A percentile compares a stretch with the other conserved stretches of the same genome.
Conservation (phyloP, 2,797 vertebrate species). For the Chromobotia macracanthus region DNA sequence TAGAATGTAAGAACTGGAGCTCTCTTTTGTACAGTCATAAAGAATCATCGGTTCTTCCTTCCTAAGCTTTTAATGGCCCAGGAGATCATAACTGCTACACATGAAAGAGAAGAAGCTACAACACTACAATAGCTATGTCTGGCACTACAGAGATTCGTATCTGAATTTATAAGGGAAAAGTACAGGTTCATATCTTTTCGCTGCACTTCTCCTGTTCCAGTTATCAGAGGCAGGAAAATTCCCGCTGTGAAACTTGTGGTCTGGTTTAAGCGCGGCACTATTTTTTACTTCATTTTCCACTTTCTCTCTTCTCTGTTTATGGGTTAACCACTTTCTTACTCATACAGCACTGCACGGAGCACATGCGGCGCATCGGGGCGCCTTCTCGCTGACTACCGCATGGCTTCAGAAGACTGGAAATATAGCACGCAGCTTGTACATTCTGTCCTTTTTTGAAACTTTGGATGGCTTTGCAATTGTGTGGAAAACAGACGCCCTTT, state of each 20-base stretch:
- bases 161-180: background rate
- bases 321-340: conserved; percentile 51
- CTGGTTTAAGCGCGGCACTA: conserved; percentile 26
- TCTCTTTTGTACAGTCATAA: background rate
- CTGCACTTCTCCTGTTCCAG: conserved; percentile 25
- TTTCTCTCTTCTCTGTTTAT: conserved; percentile 48
- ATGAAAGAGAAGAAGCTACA: conserved; percentile 12
- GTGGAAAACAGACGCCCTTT: too few relatives aligned
- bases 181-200: conserved; percentile 19
- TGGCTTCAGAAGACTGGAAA: background rate
- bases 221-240: conserved; percentile 50
- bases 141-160: background rate
- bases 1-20: background rate
- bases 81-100: background rate
- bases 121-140: background rate
- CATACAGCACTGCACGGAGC: conserved; percentile 31
- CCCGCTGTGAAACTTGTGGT: conserved; percentile 52
- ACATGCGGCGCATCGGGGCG: background rate
- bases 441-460: background rate
- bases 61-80: background rate
- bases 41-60: background rate
- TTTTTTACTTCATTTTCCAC: conserved; percentile 52
- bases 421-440: too few relatives aligned
- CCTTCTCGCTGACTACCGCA: background rate
- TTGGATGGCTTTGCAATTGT: too few relatives aligned